phyloP scores from a whole-genome alignment of 2,888 invertebrate genomes.

The Mactromeris polynyma region DNA sequence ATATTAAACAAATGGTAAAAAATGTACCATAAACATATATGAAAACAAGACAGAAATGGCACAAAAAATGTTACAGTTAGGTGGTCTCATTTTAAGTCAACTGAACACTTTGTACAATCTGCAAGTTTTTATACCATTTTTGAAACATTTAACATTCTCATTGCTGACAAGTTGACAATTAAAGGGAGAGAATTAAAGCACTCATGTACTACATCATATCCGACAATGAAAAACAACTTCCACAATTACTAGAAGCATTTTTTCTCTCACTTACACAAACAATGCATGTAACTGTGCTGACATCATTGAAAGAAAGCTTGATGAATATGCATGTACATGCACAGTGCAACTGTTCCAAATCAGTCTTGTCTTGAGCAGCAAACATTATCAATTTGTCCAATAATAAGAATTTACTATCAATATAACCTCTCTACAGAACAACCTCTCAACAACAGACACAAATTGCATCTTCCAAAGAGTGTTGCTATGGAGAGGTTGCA shows the following conservation, averaged over 20 bases:
- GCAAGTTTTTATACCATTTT: constrained; percentile 22
- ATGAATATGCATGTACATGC: too few species aligned
- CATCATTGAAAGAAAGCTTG: neutral
- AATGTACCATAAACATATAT: constrained; percentile 19
- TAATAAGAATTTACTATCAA: too few species aligned
- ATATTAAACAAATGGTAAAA: constrained; percentile 44
- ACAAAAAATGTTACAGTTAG: constrained; percentile 28
- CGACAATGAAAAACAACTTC: neutral
- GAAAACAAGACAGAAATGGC: constrained; percentile 41
- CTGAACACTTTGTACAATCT: constrained; percentile 11
- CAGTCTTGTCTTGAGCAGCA: too few species aligned
- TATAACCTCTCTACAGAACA: too few species aligned
- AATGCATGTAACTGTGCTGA: neutral
- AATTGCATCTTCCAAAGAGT: too few species aligned
- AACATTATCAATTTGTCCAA: too few species aligned
- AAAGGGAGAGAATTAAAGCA: constrained; percentile 28
- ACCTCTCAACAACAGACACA: too few species aligned
- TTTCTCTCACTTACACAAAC: neutral
- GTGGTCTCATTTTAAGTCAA: constrained; percentile 38
- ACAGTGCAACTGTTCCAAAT: too few species aligned
- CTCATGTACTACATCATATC: constrained; percentile 20
- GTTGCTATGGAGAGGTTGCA: too few species aligned
- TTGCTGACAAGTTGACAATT: constrained; percentile 27
- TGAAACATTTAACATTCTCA: constrained; percentile 25
- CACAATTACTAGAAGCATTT: neutral